Evolutionary conservation across 2,888 invertebrate species (phyloP).

Genomic region (Parapristionchus giblindavisi): DNA sequence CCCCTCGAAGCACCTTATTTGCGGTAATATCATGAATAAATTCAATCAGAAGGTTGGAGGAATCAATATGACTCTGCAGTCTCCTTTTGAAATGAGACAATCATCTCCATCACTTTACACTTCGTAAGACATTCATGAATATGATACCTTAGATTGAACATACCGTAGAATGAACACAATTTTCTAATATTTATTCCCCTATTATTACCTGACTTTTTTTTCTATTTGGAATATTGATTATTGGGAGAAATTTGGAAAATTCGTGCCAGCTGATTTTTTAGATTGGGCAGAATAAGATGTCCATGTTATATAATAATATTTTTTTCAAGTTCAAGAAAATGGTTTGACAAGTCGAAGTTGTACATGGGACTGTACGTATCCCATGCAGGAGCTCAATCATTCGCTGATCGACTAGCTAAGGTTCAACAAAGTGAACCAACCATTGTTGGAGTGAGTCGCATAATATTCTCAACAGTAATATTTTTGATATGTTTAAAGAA

Average conservation of each 20-base stretch:
- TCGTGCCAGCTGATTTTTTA: no score
- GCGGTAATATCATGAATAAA: slow-evolving; percentile 45
- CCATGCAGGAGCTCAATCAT: slow-evolving; percentile 49
- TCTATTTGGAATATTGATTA: no score
- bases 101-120: neutral
- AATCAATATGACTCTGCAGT: slow-evolving; percentile 36
- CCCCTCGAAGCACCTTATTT: slow-evolving; percentile 37
- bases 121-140: no score
- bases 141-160: neutral
- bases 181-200: no score
- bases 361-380: slow-evolving; percentile 51
- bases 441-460: slow-evolving; percentile 49
- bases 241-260: no score
- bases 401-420: slow-evolving; percentile 43
- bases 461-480: no score
- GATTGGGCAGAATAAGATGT: no score
- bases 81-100: neutral
- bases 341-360: slow-evolving; percentile 43
- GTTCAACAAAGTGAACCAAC: slow-evolving; percentile 45
- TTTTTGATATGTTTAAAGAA: no score
- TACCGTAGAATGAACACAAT: no score
- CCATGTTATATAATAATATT: neutral
- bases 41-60: slow-evolving; percentile 47
- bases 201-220: no score
- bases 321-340: slow-evolving; percentile 15